phyloP scores from a whole-genome alignment of 2,797 vertebrate species.

The Prionace glauca region DNA sequence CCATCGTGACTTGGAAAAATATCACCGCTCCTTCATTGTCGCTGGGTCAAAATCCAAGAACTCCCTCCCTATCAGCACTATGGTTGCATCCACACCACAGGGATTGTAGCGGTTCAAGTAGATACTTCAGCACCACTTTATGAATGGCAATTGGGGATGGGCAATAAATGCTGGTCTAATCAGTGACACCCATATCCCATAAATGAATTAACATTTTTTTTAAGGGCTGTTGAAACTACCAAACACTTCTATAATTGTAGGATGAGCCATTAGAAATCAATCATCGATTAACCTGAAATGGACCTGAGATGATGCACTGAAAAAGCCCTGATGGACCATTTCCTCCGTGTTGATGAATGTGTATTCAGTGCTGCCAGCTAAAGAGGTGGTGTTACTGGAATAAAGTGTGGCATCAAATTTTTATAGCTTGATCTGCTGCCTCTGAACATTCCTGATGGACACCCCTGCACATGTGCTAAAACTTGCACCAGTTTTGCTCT shows the following conservation, averaged over 20 bases:
- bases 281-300: not conserved
- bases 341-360: not conserved
- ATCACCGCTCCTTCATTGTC: too few species aligned
- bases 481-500: not conserved
- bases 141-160: too few species aligned
- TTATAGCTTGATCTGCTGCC: not conserved
- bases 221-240: not conserved
- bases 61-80: too few species aligned
- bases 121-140: too few species aligned
- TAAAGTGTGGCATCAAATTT: not conserved
- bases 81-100: too few species aligned
- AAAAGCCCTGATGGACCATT: not conserved
- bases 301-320: not conserved
- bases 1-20: too few species aligned
- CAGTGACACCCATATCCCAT: too few species aligned
- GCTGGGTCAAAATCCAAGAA: too few species aligned
- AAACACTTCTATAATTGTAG: not conserved
- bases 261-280: not conserved
- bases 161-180: too few species aligned
- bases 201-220: too few species aligned
- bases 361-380: not conserved
- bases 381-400: not conserved
- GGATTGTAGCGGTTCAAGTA: too few species aligned
- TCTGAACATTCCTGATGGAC: not conserved
- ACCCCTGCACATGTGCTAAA: not conserved